A percentile compares a stretch with the other conserved stretches of the same genome.
Evolutionary conservation across 2,113 vertebrate species (phyloP).

Genomic region (Prunella himalayana): DNA sequence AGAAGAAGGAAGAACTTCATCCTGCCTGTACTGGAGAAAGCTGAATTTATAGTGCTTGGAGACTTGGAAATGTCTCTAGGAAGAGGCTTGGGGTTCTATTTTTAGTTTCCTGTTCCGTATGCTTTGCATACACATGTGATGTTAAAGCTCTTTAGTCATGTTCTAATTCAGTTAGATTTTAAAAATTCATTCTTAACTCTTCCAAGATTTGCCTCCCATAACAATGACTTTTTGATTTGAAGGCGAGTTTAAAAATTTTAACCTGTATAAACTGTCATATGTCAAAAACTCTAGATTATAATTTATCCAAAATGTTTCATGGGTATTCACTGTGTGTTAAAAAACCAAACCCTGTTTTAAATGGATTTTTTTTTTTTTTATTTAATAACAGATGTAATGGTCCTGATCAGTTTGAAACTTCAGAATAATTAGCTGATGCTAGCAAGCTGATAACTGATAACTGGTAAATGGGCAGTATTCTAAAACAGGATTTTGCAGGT

Average conservation of each 20-base stretch:
- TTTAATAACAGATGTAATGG: background rate
- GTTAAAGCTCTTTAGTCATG: background rate
- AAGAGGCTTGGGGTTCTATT: background rate
- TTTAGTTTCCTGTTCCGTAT: background rate
- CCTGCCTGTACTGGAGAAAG: background rate
- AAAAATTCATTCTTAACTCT: background rate
- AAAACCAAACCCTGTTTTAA: background rate
- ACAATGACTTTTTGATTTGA: background rate
- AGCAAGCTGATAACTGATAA: background rate
- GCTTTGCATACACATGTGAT: background rate
- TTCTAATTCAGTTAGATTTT: background rate
- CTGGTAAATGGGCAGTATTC: background rate
- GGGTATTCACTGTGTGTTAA: background rate
- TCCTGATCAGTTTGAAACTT: background rate
- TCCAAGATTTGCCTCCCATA: background rate
- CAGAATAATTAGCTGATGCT: background rate
- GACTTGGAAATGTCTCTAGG: background rate
- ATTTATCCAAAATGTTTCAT: background rate
- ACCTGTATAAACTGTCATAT: background rate
- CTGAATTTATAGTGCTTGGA: background rate
- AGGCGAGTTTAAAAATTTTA: background rate
- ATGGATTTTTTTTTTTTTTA: background rate
- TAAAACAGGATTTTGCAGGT: background rate
- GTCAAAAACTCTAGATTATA: background rate
- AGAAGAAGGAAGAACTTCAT: background rate